These are phyloP conservation scores for Cataglyphis livida DNA, from an alignment of 2,888 invertebrate genomes.

Conservation along the genomic window DNA sequence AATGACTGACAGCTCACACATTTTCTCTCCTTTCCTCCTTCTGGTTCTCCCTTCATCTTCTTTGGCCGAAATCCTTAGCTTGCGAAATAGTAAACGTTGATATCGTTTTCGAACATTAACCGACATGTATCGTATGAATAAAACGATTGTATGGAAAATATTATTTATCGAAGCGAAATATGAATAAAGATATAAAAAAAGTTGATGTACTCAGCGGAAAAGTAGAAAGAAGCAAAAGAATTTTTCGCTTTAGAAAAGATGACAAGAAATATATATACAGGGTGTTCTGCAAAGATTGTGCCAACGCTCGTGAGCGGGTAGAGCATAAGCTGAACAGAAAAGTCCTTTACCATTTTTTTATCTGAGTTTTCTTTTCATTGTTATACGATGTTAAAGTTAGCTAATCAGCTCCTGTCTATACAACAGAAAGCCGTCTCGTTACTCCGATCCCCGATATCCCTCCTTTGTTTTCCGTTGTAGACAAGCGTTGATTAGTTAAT, in stretches of 20 bases:
- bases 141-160: neutral
- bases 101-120: constrained; percentile 16
- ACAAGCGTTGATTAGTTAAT: too few species aligned
- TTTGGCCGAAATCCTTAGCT: constrained; percentile 5
- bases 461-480: too few species aligned
- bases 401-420: too few species aligned
- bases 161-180: constrained; percentile 26
- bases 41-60: neutral
- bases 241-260: neutral
- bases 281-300: too few species aligned
- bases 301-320: too few species aligned
- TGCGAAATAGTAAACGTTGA: constrained; percentile 10
- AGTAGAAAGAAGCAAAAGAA: neutral
- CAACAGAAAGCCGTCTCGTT: too few species aligned
- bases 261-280: neutral
- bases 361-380: too few species aligned
- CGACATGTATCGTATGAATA: neutral
- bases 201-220: neutral
- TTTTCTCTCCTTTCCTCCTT: neutral
- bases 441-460: too few species aligned
- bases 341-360: too few species aligned
- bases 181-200: neutral
- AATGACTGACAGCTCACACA: neutral
- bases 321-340: too few species aligned
- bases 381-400: too few species aligned